Base-by-base conservation (phyloP, 1,140 invertebrate genomes). In the Scaptomyza montana region DNA sequence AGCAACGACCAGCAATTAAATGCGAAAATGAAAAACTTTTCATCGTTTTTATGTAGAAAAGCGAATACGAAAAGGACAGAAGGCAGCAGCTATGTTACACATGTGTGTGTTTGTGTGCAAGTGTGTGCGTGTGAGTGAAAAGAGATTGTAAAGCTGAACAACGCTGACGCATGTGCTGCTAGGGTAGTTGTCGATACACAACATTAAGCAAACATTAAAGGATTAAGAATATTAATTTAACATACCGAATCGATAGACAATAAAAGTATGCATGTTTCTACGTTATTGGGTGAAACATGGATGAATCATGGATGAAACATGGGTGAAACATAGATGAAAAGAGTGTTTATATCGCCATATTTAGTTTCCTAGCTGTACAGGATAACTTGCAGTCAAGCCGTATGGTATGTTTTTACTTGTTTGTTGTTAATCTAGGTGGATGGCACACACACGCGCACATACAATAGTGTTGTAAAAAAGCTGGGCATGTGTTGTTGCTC, bases 401-500 rank as follows among this genome's bases (percentile, higher is more conserved):
- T 33, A 5, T 33, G 2, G 30, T 33, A 5, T 36, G 33, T 36
- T 36, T 8, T 12, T 9, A 25, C 1, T 16, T 46, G 8, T 16
- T n/a, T 47, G 21, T 51, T 7, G 4, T 55, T 70, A 25, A 25
- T 25, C 21, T 25, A 25, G 41, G 59, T 19, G 54, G 33, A 36
- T 51, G 43, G 46, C 30, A 57, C 16, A 4, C 43, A 75, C 57
- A 36, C 33, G 9, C 30, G 7, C 30, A 30, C 33, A 36, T 9
- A 36, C 33, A 36, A 71, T 78, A 80, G 77, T 78, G 77, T 78
- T 85, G 77, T 86, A 86, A 85, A 85, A 63, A 80, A 70, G 63
- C 81, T 59, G 8, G 33, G 61, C 54, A 50, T 65, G 64, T 67
- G 64, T 65, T 67, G 80, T 74, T 71, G 69, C 77, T 72, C 72